Conservation (phyloP, 2,888 invertebrate genomes). For the Epinotia bilunana region DNA sequence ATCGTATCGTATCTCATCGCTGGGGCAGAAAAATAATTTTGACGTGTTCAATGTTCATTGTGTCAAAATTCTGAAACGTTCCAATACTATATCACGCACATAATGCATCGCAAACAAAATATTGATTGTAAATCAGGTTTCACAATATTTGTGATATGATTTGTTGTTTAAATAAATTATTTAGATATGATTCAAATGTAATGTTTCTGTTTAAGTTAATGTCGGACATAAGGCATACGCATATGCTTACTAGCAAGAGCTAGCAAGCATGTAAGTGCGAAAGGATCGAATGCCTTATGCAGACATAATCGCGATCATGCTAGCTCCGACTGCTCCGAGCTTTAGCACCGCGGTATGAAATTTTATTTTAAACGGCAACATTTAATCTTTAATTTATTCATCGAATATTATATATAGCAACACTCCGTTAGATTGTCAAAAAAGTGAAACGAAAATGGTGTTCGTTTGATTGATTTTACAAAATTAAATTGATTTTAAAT, state of each 20-base stretch:
- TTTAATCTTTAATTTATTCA: not conserved
- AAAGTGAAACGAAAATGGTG: slow-evolving; percentile 52
- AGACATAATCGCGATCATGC: too few relatives aligned
- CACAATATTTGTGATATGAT: not conserved
- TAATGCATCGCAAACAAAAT: not conserved
- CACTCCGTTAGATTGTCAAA: slow-evolving; percentile 30
- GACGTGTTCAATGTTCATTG: slow-evolving; percentile 84
- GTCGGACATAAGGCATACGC: too few relatives aligned
- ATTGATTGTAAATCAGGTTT: not conserved
- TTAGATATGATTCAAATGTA: too few relatives aligned
- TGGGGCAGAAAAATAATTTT: slow-evolving; percentile 77
- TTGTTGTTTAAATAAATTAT: not conserved
- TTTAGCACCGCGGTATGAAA: too few relatives aligned
- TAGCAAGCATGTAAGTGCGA: too few relatives aligned
- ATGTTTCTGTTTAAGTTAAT: too few relatives aligned
- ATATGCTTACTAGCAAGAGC: too few relatives aligned
- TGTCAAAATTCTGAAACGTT: slow-evolving; percentile 59
- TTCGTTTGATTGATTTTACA: slow-evolving; percentile 48
- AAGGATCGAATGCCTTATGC: too few relatives aligned
- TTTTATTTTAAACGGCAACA: not conserved
- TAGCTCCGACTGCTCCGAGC: too few relatives aligned
- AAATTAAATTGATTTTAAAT: slow-evolving; percentile 42
- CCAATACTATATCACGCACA: slow-evolving; percentile 21
- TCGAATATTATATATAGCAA: slow-evolving; percentile 35
- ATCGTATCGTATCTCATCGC: slow-evolving; percentile 72